These are phyloP conservation scores for Phalacrocorax carbo DNA, from an alignment of 2,113 vertebrate species.

Conservation along the genomic window DNA sequence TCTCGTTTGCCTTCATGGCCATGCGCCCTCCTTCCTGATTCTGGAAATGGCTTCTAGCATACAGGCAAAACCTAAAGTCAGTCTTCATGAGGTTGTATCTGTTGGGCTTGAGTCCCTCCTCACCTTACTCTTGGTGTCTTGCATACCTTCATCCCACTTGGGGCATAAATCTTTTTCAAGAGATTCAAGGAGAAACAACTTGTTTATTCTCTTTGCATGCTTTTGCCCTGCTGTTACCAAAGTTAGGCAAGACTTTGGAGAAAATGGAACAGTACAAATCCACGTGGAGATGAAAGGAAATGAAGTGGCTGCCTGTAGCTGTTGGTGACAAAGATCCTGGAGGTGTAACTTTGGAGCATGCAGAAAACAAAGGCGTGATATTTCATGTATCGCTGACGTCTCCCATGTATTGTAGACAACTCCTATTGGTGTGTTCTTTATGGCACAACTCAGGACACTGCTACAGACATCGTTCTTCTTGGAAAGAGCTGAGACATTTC, in stretches of 20 bases:
- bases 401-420: background rate
- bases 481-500: background rate
- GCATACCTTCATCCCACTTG: background rate
- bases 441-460: background rate
- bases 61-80: background rate
- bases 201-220: background rate
- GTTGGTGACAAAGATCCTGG: background rate
- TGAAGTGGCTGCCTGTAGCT: background rate
- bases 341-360: background rate
- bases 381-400: background rate
- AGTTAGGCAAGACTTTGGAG: background rate
- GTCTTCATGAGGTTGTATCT: background rate
- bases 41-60: background rate
- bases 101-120: background rate
- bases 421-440: background rate
- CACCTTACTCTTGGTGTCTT: background rate
- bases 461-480: background rate
- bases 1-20: background rate
- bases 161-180: background rate
- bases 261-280: background rate
- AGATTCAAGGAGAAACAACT: background rate
- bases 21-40: background rate
- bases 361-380: background rate
- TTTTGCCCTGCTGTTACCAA: background rate
- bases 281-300: background rate